phyloP scores from a whole-genome alignment of 2,113 vertebrate species.

The Sylvia atricapilla region DNA sequence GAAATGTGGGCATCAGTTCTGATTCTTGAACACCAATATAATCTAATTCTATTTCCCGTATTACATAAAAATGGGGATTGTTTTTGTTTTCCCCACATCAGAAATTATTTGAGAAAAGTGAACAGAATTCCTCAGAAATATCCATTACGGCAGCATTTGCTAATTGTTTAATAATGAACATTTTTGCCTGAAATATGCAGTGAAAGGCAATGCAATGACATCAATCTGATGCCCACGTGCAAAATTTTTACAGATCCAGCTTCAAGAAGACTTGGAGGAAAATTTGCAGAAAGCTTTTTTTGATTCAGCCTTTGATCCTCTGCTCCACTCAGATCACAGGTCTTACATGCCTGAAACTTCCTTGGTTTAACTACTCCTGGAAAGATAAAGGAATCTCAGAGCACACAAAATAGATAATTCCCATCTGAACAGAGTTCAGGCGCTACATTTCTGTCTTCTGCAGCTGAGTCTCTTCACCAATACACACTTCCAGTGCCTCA shows the following conservation, averaged over 20 bases:
- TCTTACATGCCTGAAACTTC: not conserved
- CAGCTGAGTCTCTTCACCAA: not conserved
- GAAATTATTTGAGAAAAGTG: not conserved
- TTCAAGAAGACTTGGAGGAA: not conserved
- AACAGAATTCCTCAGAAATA: not conserved
- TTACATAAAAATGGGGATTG: not conserved
- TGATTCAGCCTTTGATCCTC: constrained; percentile 38
- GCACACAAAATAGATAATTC: not conserved
- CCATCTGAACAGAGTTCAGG: not conserved
- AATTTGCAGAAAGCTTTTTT: constrained; percentile 31
- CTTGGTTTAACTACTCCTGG: not conserved
- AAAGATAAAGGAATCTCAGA: not conserved
- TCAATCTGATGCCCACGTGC: not conserved
- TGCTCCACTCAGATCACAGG: not conserved
- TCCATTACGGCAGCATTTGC: not conserved
- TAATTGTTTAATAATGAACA: not conserved
- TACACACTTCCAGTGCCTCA: not conserved
- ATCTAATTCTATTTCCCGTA: not conserved
- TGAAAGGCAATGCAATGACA: not conserved
- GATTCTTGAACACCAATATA: not conserved
- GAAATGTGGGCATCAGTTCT: not conserved
- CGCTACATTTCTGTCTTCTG: not conserved
- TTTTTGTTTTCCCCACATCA: not conserved
- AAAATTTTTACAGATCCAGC: not conserved
- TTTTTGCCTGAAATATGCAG: not conserved